These are phyloP conservation scores for Hirtodrosophila histrioides DNA, from an alignment of 2,888 invertebrate species.

Conservation along the genomic window DNA sequence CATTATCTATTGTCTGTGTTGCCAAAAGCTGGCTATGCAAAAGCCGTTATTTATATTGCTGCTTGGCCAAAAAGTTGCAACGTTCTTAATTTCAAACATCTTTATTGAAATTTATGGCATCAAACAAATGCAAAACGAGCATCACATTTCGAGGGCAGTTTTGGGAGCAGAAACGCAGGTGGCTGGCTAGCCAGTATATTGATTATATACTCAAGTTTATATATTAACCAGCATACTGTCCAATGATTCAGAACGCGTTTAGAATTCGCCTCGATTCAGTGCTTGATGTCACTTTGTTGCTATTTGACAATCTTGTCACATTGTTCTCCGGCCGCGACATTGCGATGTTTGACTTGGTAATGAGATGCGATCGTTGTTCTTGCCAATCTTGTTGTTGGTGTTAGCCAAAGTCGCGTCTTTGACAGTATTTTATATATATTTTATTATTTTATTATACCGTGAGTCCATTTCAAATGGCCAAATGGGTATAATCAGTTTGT, in stretches of 20 bases:
- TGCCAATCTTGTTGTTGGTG: conserved; percentile 46
- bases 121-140: conserved; percentile 28
- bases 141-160: conserved; percentile 6
- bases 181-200: not conserved
- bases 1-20: conserved; percentile 5
- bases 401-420: conserved; percentile 27
- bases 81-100: conserved; percentile 42
- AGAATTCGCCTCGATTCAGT: conserved; percentile 22
- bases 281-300: conserved; percentile 61
- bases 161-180: not conserved
- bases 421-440: not conserved
- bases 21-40: not conserved
- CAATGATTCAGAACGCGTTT: conserved; percentile 58
- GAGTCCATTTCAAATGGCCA: too few species aligned
- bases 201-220: not conserved
- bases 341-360: conserved; percentile 64
- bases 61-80: conserved; percentile 36
- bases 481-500: too few species aligned
- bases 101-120: conserved; percentile 55
- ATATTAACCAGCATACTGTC: conserved; percentile 4
- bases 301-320: conserved; percentile 76
- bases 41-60: conserved; percentile 48
- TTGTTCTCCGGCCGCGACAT: conserved; percentile 36
- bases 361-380: conserved; percentile 43
- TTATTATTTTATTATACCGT: too few species aligned